Base-by-base conservation (phyloP, 1,140 invertebrate genomes). In the Parasteatoda tepidariorum region DNA sequence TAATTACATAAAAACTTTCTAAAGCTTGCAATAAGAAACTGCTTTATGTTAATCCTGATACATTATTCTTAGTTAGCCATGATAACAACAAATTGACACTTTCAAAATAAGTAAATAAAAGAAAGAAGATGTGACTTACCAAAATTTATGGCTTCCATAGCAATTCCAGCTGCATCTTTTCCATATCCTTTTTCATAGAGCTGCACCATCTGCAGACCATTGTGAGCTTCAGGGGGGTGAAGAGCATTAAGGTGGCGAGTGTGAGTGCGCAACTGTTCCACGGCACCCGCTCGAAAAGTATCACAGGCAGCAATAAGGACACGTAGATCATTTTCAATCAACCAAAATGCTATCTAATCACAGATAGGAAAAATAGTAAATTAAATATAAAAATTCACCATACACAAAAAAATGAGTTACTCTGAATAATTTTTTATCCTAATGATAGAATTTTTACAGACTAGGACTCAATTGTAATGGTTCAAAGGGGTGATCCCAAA, bases 261-360 rank as follows among this genome's bases (percentile, higher is more conserved):
- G 89, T 99, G 98, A 2, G 98, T 99, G 26, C 97, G 92, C 67
- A 99, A 90, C 89, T 99, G 98, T 89, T 99, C 98, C 3, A 99
- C 98, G 73, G 98, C 98, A 59, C 98, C 98, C 33, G 98, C 98
- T 86, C 98, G 92, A 91, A 99, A 99, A 57, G 98, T 99, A 90
- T 99, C 98, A 89, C 98, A 99, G 48, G 98, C 98, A 18, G 98
- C 98, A 84, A 99, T 99, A 86, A 99, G 89, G 18, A 99, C 98
- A 57, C 95, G 93, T 86, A 98, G 93, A 86, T 96, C 94, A 89
- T 99, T 99, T 90, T 99, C 98, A 85, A 99, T 97, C 67, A 99
- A 90, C 98, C 98, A 99, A 89, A 99, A 99, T 88, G 97, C 97
- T 76, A 99, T 98, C 92, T 85, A 61, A 18, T n/a, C 59, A 2